Evolutionary conservation across 2,888 invertebrate genomes (phyloP).

Genomic region (Timandra comae): DNA sequence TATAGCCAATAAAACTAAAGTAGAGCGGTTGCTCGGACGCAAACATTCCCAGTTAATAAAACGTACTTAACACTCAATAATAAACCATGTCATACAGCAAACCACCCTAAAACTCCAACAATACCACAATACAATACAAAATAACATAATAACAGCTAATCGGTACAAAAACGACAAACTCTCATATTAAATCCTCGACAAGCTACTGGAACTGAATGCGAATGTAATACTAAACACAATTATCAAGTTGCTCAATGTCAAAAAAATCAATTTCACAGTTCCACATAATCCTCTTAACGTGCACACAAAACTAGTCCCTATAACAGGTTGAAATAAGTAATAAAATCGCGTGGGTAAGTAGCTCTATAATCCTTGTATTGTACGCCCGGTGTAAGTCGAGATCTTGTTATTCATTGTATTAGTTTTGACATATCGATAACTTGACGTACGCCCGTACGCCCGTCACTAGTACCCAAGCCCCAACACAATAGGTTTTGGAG

Average conservation of each 20-base stretch:
- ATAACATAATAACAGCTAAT: no score
- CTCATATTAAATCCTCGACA: not conserved
- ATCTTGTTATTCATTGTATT: conserved; percentile 36
- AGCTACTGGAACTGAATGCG: conserved; percentile 15
- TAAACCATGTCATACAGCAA: no score
- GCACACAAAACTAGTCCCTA: conserved; percentile 5
- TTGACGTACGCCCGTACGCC: conserved; percentile 14
- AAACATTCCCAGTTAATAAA: no score
- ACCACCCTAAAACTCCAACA: no score
- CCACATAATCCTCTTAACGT: no score
- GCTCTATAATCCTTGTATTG: conserved; percentile 28
- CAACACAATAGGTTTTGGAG: conserved; percentile 6
- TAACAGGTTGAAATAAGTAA: not conserved
- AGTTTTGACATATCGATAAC: conserved; percentile 30
- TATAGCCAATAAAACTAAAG: no score
- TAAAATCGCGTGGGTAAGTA: not conserved
- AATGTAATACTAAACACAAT: conserved; percentile 19
- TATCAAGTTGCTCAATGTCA: conserved; percentile 19
- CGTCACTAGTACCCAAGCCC: conserved; percentile 10
- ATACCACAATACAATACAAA: no score
- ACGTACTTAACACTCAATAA: no score
- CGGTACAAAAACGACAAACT: no score
- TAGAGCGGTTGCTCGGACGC: no score
- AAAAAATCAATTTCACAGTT: conserved; percentile 14
- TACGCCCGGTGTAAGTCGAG: conserved; percentile 31